A percentile compares a stretch with the other conserved stretches of the same genome.
These are phyloP conservation scores for Leptopilina drosophilae DNA, from an alignment of 2,888 invertebrate species.

Conservation along the genomic window DNA sequence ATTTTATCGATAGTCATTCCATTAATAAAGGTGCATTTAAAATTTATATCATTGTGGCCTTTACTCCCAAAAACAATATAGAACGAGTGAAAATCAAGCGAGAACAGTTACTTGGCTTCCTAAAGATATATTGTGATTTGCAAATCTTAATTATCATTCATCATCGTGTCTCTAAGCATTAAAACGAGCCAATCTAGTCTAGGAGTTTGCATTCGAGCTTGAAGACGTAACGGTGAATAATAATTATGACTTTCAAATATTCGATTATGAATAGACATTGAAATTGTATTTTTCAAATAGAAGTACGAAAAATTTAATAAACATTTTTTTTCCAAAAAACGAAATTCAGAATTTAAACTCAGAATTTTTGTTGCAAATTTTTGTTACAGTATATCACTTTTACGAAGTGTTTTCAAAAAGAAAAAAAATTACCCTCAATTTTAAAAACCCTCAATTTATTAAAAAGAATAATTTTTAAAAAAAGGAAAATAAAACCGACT, in stretches of 20 bases:
- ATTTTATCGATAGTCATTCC: neutral
- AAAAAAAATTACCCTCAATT: no score
- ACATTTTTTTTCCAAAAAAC: no score
- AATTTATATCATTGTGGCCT: conserved; percentile 31
- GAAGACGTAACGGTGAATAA: conserved; percentile 32
- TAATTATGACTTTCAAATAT: conserved; percentile 29
- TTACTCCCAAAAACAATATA: conserved; percentile 19
- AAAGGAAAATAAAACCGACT: no score
- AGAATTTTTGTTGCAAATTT: no score
- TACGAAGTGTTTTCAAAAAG: no score
- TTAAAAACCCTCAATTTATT: no score
- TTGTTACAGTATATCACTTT: no score
- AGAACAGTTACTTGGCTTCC: conserved; percentile 30
- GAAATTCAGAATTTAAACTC: no score
- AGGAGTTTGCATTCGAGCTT: conserved; percentile 26
- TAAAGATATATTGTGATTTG: conserved; percentile 38
- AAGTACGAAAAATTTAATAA: neutral
- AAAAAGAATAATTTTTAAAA: no score
- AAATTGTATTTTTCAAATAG: conserved; percentile 1
- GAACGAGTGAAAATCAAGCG: conserved; percentile 11
- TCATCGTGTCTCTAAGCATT: conserved; percentile 33
- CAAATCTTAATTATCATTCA: conserved; percentile 36
- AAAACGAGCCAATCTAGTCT: conserved; percentile 29
- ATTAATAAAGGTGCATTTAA: neutral
- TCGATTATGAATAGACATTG: conserved; percentile 4